These are phyloP conservation scores for Scomberomorus guttatus DNA, from an alignment of 2,797 vertebrate species.

Conservation along the genomic window DNA sequence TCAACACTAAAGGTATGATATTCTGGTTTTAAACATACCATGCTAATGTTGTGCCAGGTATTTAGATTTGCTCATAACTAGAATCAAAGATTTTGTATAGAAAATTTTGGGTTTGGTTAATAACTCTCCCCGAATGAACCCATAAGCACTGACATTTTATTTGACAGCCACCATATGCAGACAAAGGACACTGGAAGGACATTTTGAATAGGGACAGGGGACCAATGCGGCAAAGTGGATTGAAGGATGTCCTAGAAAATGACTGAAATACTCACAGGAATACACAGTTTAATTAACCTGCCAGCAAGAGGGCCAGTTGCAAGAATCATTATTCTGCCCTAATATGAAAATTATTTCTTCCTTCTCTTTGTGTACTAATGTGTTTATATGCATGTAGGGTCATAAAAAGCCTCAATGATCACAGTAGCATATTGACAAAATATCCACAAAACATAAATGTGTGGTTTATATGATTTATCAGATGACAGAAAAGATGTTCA, in stretches of 20 bases:
- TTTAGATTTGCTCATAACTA: conserved; percentile 17
- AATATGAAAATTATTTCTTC: conserved; percentile 16
- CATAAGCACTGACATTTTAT: conserved; percentile 57
- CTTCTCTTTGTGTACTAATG: neutral
- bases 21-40: conserved; percentile 20
- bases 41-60: conserved; percentile 9
- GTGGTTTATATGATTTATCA: neutral
- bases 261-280: conserved; percentile 77
- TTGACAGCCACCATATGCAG: conserved; percentile 46
- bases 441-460: neutral
- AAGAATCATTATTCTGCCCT: conserved; percentile 41
- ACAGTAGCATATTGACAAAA: neutral
- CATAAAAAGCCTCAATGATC: neutral
- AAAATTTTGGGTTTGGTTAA: conserved; percentile 62
- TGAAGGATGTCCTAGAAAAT: conserved; percentile 84
- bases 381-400: neutral
- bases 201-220: conserved; percentile 68
- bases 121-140: conserved; percentile 42
- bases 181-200: conserved; percentile 81
- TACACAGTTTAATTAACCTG: conserved; percentile 74
- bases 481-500: conserved; percentile 15
- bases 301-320: conserved; percentile 39
- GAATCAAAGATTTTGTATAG: conserved; percentile 7
- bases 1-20: conserved; percentile 10
- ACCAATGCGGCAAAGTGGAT: conserved; percentile 75